Percentiles rank a stretch among this genome's conserved stretches.
Conservation (phyloP, 2,797 vertebrate species). For the Toxotes lorentzi region DNA sequence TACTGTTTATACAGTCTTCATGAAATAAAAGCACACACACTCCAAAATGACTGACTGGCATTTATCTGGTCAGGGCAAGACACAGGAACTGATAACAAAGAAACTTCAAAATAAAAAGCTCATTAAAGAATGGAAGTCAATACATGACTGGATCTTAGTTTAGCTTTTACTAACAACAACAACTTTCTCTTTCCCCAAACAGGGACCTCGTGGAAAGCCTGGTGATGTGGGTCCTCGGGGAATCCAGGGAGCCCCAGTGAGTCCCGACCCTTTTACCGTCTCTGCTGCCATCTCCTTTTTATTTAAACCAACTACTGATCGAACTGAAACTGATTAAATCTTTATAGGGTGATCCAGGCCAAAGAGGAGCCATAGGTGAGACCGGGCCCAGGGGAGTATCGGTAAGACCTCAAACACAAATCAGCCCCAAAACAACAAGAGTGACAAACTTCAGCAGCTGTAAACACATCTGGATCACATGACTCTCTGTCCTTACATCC, state of each 20-base stretch:
- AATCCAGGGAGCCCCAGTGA: conserved; percentile 89
- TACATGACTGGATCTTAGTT: neutral
- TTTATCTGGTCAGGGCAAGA: neutral
- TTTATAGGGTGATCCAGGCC: conserved; percentile 91
- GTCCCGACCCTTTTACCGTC: conserved; percentile 58
- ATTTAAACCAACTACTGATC: conserved; percentile 11
- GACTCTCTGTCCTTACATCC: no score
- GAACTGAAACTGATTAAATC: neutral
- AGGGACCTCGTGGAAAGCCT: conserved; percentile 90
- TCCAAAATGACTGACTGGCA: neutral
- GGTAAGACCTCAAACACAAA: conserved; percentile 78
- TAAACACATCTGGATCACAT: no score
- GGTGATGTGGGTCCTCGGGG: conserved; percentile 90
- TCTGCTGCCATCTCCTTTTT: neutral
- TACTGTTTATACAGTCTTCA: no score
- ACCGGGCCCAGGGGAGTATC: conserved; percentile 87
- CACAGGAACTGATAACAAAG: neutral
- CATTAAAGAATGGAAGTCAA: neutral
- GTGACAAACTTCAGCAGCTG: neutral
- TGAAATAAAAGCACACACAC: no score
- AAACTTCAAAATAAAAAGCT: conserved; percentile 26
- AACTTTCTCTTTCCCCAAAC: conserved; percentile 3
- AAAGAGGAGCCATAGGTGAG: conserved; percentile 91
- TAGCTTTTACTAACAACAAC: neutral
- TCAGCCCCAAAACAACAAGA: neutral